phyloP scores from a whole-genome alignment of 2,797 vertebrate species.

The Coregonus sp. region DNA sequence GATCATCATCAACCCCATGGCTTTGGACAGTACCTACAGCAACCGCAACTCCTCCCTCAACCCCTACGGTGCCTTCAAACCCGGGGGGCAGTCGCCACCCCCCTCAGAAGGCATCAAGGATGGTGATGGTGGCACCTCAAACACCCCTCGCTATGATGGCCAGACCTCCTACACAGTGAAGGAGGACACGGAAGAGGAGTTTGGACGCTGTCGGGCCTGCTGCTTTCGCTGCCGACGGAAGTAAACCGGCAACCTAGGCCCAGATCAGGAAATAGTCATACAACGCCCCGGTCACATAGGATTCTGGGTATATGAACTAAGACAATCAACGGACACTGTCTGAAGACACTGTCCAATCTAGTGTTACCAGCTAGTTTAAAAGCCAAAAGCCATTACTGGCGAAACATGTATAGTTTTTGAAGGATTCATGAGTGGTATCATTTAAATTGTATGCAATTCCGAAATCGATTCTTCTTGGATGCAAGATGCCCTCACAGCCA shows the following conservation, averaged over 20 bases:
- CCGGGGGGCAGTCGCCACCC: constrained; percentile 11
- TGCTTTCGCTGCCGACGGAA: constrained; percentile 58
- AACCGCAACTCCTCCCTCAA: constrained; percentile 27
- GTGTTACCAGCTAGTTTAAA: background rate
- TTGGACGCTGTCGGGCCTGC: constrained; percentile 44
- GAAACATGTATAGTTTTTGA: background rate
- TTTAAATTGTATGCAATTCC: background rate
- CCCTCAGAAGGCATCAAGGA: constrained; percentile 27
- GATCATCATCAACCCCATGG: constrained; percentile 54
- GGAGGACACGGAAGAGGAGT: background rate
- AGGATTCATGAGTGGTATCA: background rate
- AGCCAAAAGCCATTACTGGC: background rate
- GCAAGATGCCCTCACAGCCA: background rate
- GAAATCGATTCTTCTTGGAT: background rate
- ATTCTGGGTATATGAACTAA: background rate
- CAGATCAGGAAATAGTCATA: background rate
- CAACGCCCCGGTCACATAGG: background rate
- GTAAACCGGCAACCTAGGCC: constrained; percentile 50
- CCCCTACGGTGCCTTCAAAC: constrained; percentile 47
- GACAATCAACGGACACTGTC: background rate
- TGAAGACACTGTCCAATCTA: background rate
- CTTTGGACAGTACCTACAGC: background rate
- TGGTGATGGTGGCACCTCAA: background rate
- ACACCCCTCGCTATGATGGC: constrained; percentile 8
- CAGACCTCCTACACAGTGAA: constrained; percentile 18